Evolutionary conservation across 2,113 vertebrate genomes (phyloP), one percentile per base, ranked within the genome.

Genomic region (Synchiropus splendidus): DNA sequence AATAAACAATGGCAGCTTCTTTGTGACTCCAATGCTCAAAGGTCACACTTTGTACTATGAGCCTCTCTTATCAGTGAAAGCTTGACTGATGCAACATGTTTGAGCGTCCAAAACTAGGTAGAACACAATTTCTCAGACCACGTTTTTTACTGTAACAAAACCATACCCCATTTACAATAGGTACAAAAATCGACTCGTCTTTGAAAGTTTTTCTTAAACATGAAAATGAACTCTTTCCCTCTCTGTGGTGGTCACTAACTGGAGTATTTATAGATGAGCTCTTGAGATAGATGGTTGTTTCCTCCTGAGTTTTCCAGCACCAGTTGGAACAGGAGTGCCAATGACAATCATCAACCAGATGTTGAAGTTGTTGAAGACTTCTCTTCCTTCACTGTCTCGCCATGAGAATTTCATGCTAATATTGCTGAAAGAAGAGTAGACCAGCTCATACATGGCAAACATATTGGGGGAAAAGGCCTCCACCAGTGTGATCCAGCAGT

Each of bases 401-500:
- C 51, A 1, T 16, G 39, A 54, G 49, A 43, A 35, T 39, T 46
- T 27, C 8, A 27, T 8, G 4, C 36, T 46, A 39, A 44, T 51
- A 13, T 10, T 12, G 45, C 44, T 32, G 38, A 31, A 35, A 37
- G 32, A 10, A 36, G 43, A 33, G 6, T 3, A 32, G 37, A 37
- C n/a, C n/a, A n/a, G n/a, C 54, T 75, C 58, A 48, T 51, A 43
- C 57, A 51, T 11, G 38, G 42, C 11, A 34, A 12, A 34, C 12
- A 9, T 6, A 15, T 27, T 8, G 8, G 21, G 21, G 21, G 8
- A 8, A 27, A 27, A 27, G 58, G 41, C 58, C 50, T 9, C 54
- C 51, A 55, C 65, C 53, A 50, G 64, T 49, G 48, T 48, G 73
- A 67, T 68, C 55, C 66, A 55, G 70, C 78, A 83, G 77, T 66